Conservation (phyloP, 2,797 vertebrate genomes). For the Halcyon badia region DNA sequence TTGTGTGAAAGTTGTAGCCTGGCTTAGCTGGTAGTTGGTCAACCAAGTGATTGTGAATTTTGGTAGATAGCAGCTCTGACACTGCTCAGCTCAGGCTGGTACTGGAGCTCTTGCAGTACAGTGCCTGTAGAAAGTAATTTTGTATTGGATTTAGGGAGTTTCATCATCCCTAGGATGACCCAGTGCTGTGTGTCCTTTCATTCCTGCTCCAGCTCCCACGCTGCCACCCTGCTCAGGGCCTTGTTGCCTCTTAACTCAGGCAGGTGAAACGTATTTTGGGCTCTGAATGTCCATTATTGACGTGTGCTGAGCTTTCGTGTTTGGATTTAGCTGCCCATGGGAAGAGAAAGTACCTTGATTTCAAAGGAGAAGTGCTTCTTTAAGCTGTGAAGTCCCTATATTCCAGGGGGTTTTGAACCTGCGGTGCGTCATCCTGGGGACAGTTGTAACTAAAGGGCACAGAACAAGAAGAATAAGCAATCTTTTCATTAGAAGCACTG, state of each 20-base stretch:
- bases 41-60: not conserved
- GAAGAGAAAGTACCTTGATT: slow-evolving; percentile 23
- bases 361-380: slow-evolving; percentile 24
- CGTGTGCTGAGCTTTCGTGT: not conserved
- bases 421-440: not conserved
- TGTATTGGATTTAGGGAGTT: not conserved
- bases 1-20: not conserved
- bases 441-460: not conserved
- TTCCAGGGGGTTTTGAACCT: not conserved
- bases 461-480: not conserved
- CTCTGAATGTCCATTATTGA: not conserved
- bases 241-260: not conserved
- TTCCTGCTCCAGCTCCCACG: not conserved
- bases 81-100: not conserved
- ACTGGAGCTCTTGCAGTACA: not conserved
- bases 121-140: not conserved
- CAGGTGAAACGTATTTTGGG: not conserved
- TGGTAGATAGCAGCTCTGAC: not conserved
- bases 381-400: slow-evolving; percentile 38
- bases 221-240: not conserved
- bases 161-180: not conserved
- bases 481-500: not conserved
- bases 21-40: not conserved
- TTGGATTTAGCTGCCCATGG: not conserved
- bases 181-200: not conserved